These are phyloP conservation scores for Polyergus mexicanus DNA, from an alignment of 1,140 invertebrate species.

Conservation along the genomic window DNA sequence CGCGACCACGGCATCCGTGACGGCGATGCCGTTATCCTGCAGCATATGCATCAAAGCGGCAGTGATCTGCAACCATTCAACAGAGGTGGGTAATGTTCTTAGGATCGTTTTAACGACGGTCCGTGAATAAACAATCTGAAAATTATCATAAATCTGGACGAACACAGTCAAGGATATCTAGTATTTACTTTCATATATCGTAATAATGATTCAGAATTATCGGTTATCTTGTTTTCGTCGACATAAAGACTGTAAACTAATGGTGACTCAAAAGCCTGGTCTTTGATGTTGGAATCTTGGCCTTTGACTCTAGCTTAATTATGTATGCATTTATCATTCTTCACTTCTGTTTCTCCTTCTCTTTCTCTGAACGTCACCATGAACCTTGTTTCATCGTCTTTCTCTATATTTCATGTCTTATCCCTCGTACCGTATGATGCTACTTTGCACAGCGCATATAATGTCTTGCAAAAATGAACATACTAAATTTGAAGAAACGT, in stretches of 20 bases:
- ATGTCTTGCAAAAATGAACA: slow-evolving; percentile 47
- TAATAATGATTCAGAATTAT: neutral
- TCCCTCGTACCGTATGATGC: neutral
- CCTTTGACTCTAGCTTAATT: neutral
- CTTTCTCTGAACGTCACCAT: neutral
- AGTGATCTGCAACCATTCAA: slow-evolving; percentile 73
- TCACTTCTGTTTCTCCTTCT: neutral
- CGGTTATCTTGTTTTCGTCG: slow-evolving; percentile 10
- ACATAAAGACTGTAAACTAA: neutral
- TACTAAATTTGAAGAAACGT: slow-evolving; percentile 74
- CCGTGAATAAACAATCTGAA: no score
- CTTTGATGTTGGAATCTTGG: neutral
- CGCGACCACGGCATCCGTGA: slow-evolving; percentile 93
- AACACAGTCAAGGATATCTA: neutral
- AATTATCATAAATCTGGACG: neutral
- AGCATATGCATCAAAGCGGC: slow-evolving; percentile 89
- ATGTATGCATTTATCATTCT: neutral
- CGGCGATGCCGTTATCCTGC: slow-evolving; percentile 95
- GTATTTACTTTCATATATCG: neutral
- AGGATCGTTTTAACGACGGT: no score
- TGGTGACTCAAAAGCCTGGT: no score
- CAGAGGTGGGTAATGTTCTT: slow-evolving; percentile 72
- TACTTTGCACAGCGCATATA: neutral
- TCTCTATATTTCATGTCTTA: neutral
- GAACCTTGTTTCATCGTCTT: neutral